Evolutionary conservation across 2,888 invertebrate genomes (phyloP).

Genomic region (Caenorhabditis sp.): DNA sequence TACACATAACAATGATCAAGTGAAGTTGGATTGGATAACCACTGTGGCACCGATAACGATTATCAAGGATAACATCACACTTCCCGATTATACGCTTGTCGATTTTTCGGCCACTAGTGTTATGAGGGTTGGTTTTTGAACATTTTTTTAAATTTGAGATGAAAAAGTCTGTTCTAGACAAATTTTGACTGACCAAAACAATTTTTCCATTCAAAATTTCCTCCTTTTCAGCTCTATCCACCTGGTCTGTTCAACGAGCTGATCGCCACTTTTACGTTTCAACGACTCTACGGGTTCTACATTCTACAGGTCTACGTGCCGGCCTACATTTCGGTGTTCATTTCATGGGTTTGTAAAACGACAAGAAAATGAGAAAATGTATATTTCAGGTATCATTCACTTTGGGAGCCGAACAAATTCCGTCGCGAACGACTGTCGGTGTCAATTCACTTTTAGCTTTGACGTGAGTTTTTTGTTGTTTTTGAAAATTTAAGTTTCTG

Average conservation of each 20-base stretch:
- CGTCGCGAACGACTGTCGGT: slow-evolving; percentile 70
- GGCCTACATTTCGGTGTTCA: slow-evolving; percentile 69
- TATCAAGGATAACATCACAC: slow-evolving; percentile 68
- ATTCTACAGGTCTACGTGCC: slow-evolving; percentile 69
- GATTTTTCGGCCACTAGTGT: slow-evolving; percentile 62
- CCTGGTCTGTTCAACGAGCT: slow-evolving; percentile 71
- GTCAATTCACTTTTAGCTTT: slow-evolving; percentile 67
- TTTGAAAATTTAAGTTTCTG: too few species aligned
- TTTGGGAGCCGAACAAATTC: slow-evolving; percentile 68
- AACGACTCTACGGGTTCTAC: slow-evolving; percentile 70
- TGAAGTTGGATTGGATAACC: slow-evolving; percentile 67
- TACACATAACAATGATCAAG: slow-evolving; percentile 68
- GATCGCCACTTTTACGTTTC: slow-evolving; percentile 70
- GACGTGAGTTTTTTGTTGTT: slow-evolving; percentile 46
- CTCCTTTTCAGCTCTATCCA: slow-evolving; percentile 65
- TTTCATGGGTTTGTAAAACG: slow-evolving; percentile 57
- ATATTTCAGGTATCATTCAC: slow-evolving; percentile 65
- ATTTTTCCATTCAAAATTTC: too few species aligned
- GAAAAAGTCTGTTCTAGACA: too few species aligned
- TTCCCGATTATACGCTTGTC: slow-evolving; percentile 70
- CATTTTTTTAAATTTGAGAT: too few species aligned
- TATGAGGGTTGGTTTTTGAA: slow-evolving; percentile 45
- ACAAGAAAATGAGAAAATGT: slow-evolving; percentile 3
- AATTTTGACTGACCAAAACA: background rate
- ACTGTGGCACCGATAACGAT: slow-evolving; percentile 64